Evolutionary conservation across 2,113 vertebrate genomes (phyloP).

Genomic region (Sisor rabdophorus): DNA sequence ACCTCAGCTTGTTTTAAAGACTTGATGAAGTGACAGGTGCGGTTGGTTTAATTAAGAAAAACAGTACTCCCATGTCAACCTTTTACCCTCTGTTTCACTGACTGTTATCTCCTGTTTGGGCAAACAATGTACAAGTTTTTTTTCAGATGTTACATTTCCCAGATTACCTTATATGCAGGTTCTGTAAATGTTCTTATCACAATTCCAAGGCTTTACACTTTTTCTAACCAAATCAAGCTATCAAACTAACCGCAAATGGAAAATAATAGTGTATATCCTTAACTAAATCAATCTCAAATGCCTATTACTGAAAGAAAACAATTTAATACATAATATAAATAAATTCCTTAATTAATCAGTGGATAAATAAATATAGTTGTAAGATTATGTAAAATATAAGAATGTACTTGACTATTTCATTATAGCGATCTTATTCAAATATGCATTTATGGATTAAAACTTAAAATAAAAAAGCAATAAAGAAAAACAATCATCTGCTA

Average conservation of each 20-base stretch:
- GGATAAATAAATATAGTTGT: too few species aligned
- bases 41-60: slow-evolving; percentile 62
- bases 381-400: too few species aligned
- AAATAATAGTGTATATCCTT: background rate
- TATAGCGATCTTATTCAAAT: background rate
- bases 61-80: slow-evolving; percentile 49
- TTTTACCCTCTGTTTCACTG: background rate
- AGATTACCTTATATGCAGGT: background rate
- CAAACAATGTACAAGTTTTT: slow-evolving; percentile 24
- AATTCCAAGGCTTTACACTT: background rate
- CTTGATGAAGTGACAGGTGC: slow-evolving; percentile 51
- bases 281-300: background rate
- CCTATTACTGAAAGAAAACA: too few species aligned
- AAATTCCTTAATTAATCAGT: too few species aligned
- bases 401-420: background rate
- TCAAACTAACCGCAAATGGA: too few species aligned
- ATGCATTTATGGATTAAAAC: background rate
- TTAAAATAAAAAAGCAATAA: background rate
- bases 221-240: background rate
- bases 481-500: background rate
- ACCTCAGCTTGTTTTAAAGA: background rate
- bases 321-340: too few species aligned
- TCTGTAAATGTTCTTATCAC: background rate
- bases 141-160: slow-evolving; percentile 35
- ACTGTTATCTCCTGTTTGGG: slow-evolving; percentile 37